Evolutionary conservation across 2,888 invertebrate species (phyloP).

Genomic region (Prosopocoilus inquinatus): DNA sequence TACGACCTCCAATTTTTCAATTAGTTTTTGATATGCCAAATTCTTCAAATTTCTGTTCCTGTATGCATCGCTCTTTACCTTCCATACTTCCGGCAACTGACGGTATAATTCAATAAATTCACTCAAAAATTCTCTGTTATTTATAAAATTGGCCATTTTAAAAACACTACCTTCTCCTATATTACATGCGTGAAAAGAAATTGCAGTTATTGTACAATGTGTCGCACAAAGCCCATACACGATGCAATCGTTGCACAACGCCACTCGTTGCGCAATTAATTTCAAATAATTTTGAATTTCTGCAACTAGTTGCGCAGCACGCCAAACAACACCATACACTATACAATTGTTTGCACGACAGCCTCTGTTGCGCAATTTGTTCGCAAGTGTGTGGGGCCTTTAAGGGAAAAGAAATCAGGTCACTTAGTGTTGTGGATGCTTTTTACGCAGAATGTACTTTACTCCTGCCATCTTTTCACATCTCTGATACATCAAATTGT

Average conservation of each 20-base stretch:
- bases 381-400: too few species aligned
- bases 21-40: slow-evolving; percentile 10
- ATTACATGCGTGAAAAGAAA: neutral
- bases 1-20: slow-evolving; percentile 11
- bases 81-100: slow-evolving; percentile 6
- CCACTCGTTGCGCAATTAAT: neutral
- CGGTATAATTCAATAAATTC: neutral
- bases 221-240: neutral
- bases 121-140: neutral
- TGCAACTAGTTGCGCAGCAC: neutral
- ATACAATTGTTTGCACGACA: too few species aligned
- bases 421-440: too few species aligned
- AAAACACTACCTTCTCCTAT: neutral
- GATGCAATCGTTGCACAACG: too few species aligned
- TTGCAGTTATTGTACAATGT: neutral
- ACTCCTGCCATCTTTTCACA: too few species aligned
- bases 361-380: too few species aligned
- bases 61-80: slow-evolving; percentile 8
- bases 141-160: neutral
- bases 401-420: too few species aligned
- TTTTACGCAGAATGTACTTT: too few species aligned
- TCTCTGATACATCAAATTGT: too few species aligned
- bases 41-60: slow-evolving; percentile 11
- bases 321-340: too few species aligned
- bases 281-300: neutral